phyloP scores from a whole-genome alignment of 2,888 invertebrate species.

The Lagria hirta region DNA sequence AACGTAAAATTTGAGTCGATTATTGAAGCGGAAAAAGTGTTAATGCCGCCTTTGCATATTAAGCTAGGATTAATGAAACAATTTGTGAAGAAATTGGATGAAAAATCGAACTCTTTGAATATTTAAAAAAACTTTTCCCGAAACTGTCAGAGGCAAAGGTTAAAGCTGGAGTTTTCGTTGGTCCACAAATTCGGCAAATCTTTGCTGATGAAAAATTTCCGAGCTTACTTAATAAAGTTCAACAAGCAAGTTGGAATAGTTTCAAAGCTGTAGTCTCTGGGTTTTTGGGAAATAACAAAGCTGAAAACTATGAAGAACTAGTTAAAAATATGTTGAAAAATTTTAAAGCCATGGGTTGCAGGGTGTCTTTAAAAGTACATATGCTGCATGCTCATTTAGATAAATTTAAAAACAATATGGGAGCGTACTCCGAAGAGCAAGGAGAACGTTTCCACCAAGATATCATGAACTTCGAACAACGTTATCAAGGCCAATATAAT shows the following conservation, averaged over 20 bases:
- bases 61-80: conserved; percentile 28
- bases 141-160: conserved; percentile 33
- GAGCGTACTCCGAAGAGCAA: conserved; percentile 39
- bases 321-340: conserved; percentile 34
- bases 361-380: conserved; percentile 39
- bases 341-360: conserved; percentile 29
- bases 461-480: conserved; percentile 35
- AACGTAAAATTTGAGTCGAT: conserved; percentile 29
- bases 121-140: conserved; percentile 14
- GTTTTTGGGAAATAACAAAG: conserved; percentile 34
- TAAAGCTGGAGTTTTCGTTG: conserved; percentile 38
- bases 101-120: conserved; percentile 13
- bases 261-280: conserved; percentile 25
- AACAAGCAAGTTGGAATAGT: conserved; percentile 9
- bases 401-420: conserved; percentile 37
- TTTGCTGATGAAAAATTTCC: conserved; percentile 13
- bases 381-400: conserved; percentile 40
- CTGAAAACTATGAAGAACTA: conserved; percentile 36
- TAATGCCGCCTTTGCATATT: conserved; percentile 30
- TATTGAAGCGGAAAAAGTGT: conserved; percentile 23
- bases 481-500: conserved; percentile 36
- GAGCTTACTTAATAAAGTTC: conserved; percentile 1
- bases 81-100: conserved; percentile 26
- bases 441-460: conserved; percentile 42
- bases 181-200: conserved; percentile 35